Evolutionary conservation across 2,113 vertebrate genomes (phyloP), one percentile per base, ranked within the genome.

Genomic region (Cygnus buccinator): DNA sequence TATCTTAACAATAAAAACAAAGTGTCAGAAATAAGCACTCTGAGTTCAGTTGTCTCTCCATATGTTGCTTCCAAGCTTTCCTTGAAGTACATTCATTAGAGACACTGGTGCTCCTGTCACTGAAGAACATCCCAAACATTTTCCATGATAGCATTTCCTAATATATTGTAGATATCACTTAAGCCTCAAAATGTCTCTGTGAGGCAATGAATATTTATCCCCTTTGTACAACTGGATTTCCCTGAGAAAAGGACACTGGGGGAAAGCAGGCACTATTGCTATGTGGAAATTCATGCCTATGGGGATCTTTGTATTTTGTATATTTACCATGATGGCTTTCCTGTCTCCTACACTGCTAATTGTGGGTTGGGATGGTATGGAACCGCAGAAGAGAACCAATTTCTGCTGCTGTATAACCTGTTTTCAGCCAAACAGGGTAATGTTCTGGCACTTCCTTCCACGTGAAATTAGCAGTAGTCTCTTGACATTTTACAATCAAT

Each of bases 1-100:
- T 95, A 95, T 95, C 67, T 91, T 70, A 89, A 82, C 96, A 91
- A 77, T 95, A 93, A 96, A 96, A 95, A 22, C 82, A 94, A 72
- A 90, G 93, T 92, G 85, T 94, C 94, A 95, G 94, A 96, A 94
- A 72, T 89, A 66, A 46, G 43, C 78, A 35, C 72, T 92, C 75
- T 78, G 43, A 87, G 88, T 90, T 96, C 80, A 58, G 76, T 86
- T 94, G 71, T 39, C 62, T 84, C 79, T 95, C 77, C 90, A 79
- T 93, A 89, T 96, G 94, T 78, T 90, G 57, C 88, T 93, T 82
- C 65, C 48, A 39, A 78, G 39, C 81, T 93, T 87, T 93, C 57
- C 37, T 67, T 93, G 46, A 86, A 96, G 81, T 90, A 25, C 52
- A 9, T 84, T 92, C 23, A 37, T 90, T 90, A 92, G 79, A 71